Evolutionary conservation across 1,140 invertebrate genomes (phyloP), one percentile per base, ranked within the genome.

Genomic region (Polyergus mexicanus): DNA sequence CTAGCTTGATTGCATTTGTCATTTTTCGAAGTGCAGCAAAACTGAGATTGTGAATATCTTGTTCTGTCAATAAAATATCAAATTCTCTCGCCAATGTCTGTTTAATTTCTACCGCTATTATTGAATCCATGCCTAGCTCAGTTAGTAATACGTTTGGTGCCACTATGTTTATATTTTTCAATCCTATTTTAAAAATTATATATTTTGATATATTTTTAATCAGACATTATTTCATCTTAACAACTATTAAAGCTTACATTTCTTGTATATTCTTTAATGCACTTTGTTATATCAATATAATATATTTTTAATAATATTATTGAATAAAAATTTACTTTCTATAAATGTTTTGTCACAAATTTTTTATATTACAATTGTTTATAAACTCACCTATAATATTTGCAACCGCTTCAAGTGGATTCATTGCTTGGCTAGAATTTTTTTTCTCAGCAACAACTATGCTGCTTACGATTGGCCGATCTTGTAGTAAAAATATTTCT

Each of bases 51-150:
- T 97, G 94, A 77, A 98, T 97, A 89, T 98, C 97, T 87, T 97
- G 96, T 75, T 97, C 96, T 0, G 96, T 96, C 7, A 98, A 93
- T 72, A 96, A 96, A 19, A 98, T 92, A 89, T 97, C 97, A 93
- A 96, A 97, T 87, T 97, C 97, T 74, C 97, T 93, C 92, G 98
- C 97, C 2, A 98, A 92, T 0, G 96, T 96, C 90, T 98, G 97
- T 91, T 97, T 97, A 44, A 98, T 97, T 94, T 98, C 97, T 0
- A 98, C 97, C 35, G 97, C 97, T 97, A 98, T 98, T 93, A 98
- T 96, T 0, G 97, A 98, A 91, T 98, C 98, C 94, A 98, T 96
- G 32, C 98, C 98, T 13, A 98, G 94, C 92, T 98, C 97, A 44
- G 96, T 96, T 5, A 98, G 93, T 1, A 96, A 96, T 0, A 96